Evolutionary conservation across 2,888 invertebrate genomes (phyloP), one percentile per base, ranked within the genome.

Genomic region (Pherbina coryleti): DNA sequence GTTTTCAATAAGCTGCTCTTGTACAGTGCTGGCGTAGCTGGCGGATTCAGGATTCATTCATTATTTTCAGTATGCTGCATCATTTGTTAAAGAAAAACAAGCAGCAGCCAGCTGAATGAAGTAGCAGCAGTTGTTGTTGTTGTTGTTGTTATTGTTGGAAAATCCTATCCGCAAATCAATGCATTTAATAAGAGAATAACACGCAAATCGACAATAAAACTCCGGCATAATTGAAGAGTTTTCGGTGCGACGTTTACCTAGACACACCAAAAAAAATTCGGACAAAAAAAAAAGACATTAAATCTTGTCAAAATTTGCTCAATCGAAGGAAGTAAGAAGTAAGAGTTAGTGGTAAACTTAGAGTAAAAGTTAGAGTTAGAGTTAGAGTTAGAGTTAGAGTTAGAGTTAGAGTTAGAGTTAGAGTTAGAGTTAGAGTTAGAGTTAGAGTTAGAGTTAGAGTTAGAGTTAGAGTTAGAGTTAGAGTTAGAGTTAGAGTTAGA

Each of bases 201-300:
- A 87, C 86, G 87, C 85, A 81, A 87, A 84, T 82, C 81, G 75
- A 82, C 84, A 85, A 87, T 87, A 86, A 85, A 86, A 85, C 84
- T 82, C 82, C 83, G 78, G 75, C 78, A 82, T 82, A 84, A 83
- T 82, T 83, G 83, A 81, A 81, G 83, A 74, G 76, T 49, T 78
- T 81, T 76, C 64, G 70, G 75, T 67, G 28, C 53, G 17, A 14
- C 31, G 25, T 74, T 64, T 8, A 34, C 25, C 22, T n/a, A 51
- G 17, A 5, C 69, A 70, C 53, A 31, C 34, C 19, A 31, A 67
- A 67, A 11, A 17, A 31, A 64, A 22, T 62, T 62, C n/a, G n/a
- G n/a, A n/a, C n/a, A n/a, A n/a, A n/a, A n/a, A n/a, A n/a, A n/a
- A n/a, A n/a, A n/a, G n/a, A n/a, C n/a, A n/a, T n/a, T n/a, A n/a